Conservation (phyloP, 2,797 vertebrate species). For the Urosaurus nigricauda region DNA sequence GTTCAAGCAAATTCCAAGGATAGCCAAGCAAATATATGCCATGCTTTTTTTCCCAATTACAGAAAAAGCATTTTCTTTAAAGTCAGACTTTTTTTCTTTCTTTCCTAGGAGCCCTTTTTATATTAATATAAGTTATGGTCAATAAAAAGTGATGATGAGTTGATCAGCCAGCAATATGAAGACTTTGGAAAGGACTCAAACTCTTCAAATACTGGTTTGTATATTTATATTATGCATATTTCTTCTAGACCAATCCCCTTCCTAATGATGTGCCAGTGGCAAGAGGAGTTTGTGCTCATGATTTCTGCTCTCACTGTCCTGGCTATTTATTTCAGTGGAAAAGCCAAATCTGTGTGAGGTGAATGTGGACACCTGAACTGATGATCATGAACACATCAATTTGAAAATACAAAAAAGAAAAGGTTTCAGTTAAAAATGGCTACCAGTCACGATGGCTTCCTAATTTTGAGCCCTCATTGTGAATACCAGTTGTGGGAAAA, state of each 20-base stretch:
- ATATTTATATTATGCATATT: background rate
- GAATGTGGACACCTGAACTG: background rate
- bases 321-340: background rate
- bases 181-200: background rate
- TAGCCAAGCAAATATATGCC: background rate
- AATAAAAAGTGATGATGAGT: background rate
- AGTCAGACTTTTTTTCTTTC: too few relatives aligned
- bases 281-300: background rate
- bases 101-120: background rate
- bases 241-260: background rate
- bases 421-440: background rate
- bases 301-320: background rate
- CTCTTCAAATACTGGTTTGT: background rate
- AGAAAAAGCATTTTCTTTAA: background rate
- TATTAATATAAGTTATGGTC: conserved; percentile 1
- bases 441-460: background rate
- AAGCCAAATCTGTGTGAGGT: background rate
- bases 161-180: conserved; percentile 19
- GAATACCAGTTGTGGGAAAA: background rate
- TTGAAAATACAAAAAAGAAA: background rate
- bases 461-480: background rate
- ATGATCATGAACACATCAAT: background rate
- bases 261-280: background rate
- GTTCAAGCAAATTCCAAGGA: too few relatives aligned
- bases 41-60: background rate